Conservation (phyloP, 2,797 vertebrate species). For the Euphonia xanthogaster region DNA sequence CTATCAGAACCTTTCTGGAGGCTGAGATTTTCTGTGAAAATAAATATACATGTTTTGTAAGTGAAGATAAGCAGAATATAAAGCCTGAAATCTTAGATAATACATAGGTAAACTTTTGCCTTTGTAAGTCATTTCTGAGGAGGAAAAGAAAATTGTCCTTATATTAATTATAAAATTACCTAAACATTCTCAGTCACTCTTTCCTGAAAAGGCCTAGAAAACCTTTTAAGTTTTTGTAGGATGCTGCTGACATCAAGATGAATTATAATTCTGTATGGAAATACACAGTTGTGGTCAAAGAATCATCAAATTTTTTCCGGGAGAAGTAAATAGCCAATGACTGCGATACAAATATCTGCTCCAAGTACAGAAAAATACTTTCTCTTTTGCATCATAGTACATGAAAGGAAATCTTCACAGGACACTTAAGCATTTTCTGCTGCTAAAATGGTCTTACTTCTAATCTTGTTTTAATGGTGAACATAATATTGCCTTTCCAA, state of each 20-base stretch:
- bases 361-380: background rate
- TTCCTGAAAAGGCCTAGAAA: background rate
- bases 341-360: background rate
- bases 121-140: background rate
- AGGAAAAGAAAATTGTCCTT: background rate
- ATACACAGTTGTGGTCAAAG: background rate
- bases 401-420: background rate
- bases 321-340: background rate
- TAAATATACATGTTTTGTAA: background rate
- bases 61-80: background rate
- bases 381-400: background rate
- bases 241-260: background rate
- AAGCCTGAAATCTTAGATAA: background rate
- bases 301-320: background rate
- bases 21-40: background rate
- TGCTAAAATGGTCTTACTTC: background rate
- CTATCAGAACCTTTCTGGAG: background rate
- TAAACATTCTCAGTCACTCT: background rate
- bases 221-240: background rate
- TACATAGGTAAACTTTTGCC: accelerated
- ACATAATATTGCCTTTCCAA: background rate
- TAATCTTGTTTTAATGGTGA: background rate
- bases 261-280: background rate
- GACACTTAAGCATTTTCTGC: background rate
- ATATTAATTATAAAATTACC: background rate